Conservation (phyloP, 2,113 vertebrate species). For the Etheostoma cragini region DNA sequence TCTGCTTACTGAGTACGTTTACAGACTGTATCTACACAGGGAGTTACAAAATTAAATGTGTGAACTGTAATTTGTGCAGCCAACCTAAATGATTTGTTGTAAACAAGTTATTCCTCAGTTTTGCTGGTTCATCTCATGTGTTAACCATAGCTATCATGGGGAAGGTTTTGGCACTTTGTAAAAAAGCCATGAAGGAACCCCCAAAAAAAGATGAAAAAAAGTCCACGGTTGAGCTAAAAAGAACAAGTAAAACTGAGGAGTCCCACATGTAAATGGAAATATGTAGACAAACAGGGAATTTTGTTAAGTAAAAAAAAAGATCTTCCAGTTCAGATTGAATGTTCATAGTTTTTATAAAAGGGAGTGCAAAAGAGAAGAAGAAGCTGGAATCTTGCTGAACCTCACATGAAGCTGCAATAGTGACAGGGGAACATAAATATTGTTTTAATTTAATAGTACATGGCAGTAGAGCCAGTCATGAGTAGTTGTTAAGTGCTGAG, state of each 20-base stretch:
- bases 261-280: background rate
- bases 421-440: constrained; percentile 15
- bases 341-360: background rate
- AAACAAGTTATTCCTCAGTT: background rate
- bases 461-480: background rate
- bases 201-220: constrained; percentile 4
- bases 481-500: background rate
- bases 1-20: background rate
- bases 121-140: background rate
- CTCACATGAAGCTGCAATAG: constrained; percentile 38
- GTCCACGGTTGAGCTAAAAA: constrained; percentile 2
- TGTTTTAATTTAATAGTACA: constrained; percentile 4
- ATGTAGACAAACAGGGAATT: background rate
- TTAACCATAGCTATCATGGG: constrained; percentile 2
- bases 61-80: constrained; percentile 21
- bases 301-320: background rate
- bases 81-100: background rate
- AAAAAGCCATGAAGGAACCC: background rate
- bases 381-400: constrained; percentile 40
- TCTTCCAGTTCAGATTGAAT: background rate
- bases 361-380: background rate
- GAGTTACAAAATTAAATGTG: background rate
- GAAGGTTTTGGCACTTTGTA: background rate
- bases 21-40: background rate
- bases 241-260: background rate